phyloP scores from a whole-genome alignment of 2,888 invertebrate genomes.

The Cabera pusaria region DNA sequence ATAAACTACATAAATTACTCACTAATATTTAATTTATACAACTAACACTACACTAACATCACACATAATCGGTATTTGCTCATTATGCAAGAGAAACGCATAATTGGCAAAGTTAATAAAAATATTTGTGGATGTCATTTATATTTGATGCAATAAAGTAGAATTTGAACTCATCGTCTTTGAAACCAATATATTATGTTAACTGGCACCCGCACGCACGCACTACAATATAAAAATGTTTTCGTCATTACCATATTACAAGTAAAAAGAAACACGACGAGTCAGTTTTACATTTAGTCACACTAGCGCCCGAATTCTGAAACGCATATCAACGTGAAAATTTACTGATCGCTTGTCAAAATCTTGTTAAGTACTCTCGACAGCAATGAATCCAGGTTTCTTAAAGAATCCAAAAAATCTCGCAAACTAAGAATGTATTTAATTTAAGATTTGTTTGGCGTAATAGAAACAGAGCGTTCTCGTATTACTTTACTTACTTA shows the following conservation, averaged over 20 bases:
- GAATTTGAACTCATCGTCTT: constrained; percentile 4
- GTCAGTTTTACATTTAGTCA: too few relatives aligned
- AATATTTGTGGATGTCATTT: constrained; percentile 77
- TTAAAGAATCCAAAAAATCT: too few relatives aligned
- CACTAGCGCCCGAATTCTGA: too few relatives aligned
- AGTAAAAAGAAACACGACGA: neutral
- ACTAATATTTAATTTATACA: too few relatives aligned
- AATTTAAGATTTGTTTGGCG: too few relatives aligned
- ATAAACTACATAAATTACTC: constrained; percentile 11
- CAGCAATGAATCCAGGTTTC: too few relatives aligned
- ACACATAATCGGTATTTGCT: constrained; percentile 74
- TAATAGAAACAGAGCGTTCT: too few relatives aligned
- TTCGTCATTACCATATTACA: constrained; percentile 25
- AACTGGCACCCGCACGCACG: constrained; percentile 36
- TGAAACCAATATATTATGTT: constrained; percentile 1
- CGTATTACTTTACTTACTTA: too few relatives aligned
- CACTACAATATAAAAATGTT: constrained; percentile 26
- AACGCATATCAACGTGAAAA: too few relatives aligned
- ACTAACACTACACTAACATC: constrained; percentile 45
- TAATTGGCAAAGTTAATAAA: constrained; percentile 70
- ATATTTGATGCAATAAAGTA: constrained; percentile 40
- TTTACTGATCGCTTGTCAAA: too few relatives aligned
- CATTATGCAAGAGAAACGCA: constrained; percentile 76
- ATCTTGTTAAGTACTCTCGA: too few relatives aligned
- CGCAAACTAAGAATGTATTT: too few relatives aligned